Conservation (phyloP, 2,113 vertebrate genomes). For the Strix uralensis region DNA sequence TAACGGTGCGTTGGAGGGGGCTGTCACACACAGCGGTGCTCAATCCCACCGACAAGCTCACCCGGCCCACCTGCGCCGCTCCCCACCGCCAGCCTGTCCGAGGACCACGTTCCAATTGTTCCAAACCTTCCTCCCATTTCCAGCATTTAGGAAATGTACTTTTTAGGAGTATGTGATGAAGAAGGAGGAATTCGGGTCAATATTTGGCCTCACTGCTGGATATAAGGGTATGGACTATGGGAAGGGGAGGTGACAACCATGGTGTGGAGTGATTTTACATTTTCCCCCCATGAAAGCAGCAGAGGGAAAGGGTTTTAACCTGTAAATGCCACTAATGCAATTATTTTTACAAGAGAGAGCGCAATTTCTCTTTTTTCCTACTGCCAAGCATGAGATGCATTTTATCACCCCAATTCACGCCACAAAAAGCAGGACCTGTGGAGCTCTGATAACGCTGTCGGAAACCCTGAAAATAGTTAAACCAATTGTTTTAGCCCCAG, state of each 20-base stretch:
- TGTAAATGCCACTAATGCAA: fast-evolving
- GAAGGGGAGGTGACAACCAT: neutral
- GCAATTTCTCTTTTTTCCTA: neutral
- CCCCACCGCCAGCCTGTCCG: neutral
- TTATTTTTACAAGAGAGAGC: neutral
- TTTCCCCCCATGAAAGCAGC: neutral
- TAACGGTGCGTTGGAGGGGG: neutral
- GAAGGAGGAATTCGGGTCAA: neutral
- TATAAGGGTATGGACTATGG: neutral
- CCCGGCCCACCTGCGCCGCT: neutral
- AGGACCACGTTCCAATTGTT: fast-evolving
- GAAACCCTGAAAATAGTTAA: neutral
- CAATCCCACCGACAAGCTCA: neutral
- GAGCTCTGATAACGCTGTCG: slow-evolving; percentile 21
- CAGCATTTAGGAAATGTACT: neutral
- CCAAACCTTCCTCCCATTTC: neutral
- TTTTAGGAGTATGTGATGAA: fast-evolving
- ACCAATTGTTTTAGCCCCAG: slow-evolving; percentile 19
- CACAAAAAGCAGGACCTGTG: slow-evolving; percentile 18
- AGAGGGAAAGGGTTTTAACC: neutral
- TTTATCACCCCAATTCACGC: neutral
- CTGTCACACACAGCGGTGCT: fast-evolving
- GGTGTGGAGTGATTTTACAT: neutral
- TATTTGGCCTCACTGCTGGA: neutral
- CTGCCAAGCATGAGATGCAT: neutral